Percentiles rank a stretch among this genome's conserved stretches.
Evolutionary conservation across 1,140 invertebrate genomes (phyloP).

Genomic region (Pseudoatta argentina): DNA sequence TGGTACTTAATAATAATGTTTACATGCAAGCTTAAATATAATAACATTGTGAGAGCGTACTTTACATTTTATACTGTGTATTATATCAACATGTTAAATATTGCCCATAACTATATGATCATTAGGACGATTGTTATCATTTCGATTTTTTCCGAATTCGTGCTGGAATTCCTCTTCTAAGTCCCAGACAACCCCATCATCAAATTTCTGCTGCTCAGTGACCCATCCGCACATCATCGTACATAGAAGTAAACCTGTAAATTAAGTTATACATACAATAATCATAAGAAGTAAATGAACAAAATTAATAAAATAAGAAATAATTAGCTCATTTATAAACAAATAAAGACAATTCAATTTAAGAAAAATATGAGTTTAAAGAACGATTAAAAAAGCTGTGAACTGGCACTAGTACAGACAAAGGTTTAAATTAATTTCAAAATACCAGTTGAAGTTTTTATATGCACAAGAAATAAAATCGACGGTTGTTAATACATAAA

Average conservation of each 20-base stretch:
- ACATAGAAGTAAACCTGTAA: constrained; percentile 83
- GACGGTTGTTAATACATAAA: neutral
- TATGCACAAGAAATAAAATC: neutral
- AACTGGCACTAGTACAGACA: neutral
- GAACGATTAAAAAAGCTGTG: neutral
- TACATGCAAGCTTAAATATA: constrained; percentile 6
- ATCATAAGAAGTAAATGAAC: neutral
- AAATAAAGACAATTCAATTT: neutral
- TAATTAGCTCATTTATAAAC: neutral
- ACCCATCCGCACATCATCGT: constrained; percentile 83
- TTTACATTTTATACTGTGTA: neutral
- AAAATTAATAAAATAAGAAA: neutral
- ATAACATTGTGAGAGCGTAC: neutral
- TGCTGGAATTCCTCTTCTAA: constrained; percentile 77
- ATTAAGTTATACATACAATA: neutral
- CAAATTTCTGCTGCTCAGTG: constrained; percentile 84
- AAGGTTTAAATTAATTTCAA: neutral
- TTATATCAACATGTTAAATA: constrained; percentile 6
- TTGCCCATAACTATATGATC: constrained; percentile 8
- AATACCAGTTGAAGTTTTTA: neutral
- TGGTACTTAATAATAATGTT: neutral
- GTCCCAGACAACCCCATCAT: constrained; percentile 85
- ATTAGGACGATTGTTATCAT: neutral
- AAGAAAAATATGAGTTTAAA: neutral
- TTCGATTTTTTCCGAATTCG: neutral